Base-by-base conservation (phyloP, 2,888 invertebrate species). In the Archips xylosteana region DNA sequence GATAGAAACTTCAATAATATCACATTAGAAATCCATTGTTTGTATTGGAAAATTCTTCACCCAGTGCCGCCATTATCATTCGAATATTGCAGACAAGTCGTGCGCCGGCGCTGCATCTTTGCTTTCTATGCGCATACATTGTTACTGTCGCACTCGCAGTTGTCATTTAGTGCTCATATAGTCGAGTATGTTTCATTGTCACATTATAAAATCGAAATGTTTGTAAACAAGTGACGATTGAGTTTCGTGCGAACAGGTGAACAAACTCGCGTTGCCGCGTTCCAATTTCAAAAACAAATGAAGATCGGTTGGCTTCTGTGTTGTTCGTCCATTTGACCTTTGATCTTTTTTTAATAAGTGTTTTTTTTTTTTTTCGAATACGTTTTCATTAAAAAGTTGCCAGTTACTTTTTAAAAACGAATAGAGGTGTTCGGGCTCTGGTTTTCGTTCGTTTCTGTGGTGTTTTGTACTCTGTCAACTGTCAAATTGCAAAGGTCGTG, bases 91-190 rank as follows among this genome's bases (percentile, higher is more conserved):
- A 60, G 63, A 72, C 59, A 67, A 72, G 67, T 59, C 3, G 60
- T 42, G 68, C 74, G 74, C 73, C 64, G 63, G 32, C 51, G 70
- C 32, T 59, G 75, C 81, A 82, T 81, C 80, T 80, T 23, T 83
- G 85, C 86, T 88, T 88, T 87, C 87, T 85, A 80, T 79, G 80
- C 84, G 83, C 82, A 80, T 80, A 76, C 78, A 57, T 65, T 72
- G 65, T 67, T 75, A 63, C 59, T 67, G 78, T 78, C 72, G 77
- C 75, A 23, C 15, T 54, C 54, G 79, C 81, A 77, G 75, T 78
- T 79, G 74, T 74, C 65, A 75, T 75, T 76, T 76, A 64, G 72
- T 75, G 75, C 75, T 75, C 75, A 65, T 71, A 74, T 66, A 57
- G 74, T 73, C 72, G 60, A 75, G 70, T 77, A 74, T 71, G 63